Evolutionary conservation across 2,797 vertebrate species (phyloP).

Genomic region (Danio kyathit): DNA sequence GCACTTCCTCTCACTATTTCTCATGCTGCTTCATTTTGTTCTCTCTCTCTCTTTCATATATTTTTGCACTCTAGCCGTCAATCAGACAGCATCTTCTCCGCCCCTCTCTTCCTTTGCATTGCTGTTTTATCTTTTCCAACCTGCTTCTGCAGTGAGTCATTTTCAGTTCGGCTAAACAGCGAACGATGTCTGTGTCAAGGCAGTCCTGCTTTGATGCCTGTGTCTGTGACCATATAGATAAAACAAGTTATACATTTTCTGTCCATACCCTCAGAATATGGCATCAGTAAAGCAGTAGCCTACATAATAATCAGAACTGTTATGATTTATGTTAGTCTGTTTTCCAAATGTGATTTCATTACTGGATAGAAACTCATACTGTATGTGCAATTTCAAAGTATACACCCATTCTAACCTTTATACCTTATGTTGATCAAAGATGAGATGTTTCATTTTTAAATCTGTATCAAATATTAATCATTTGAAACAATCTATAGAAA

Average conservation of each 20-base stretch:
- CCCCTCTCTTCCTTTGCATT: slow-evolving; percentile 21
- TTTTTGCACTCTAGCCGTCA: slow-evolving; percentile 37
- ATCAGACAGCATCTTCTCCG: slow-evolving; percentile 35
- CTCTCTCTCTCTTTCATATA: slow-evolving; percentile 17
- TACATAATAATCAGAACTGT: background rate
- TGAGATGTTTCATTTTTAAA: too few relatives aligned
- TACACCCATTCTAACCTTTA: too few relatives aligned
- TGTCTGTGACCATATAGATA: slow-evolving; percentile 46
- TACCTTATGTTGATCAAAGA: too few relatives aligned
- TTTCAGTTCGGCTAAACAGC: slow-evolving; percentile 22
- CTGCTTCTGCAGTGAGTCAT: slow-evolving; percentile 40
- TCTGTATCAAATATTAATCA: too few relatives aligned
- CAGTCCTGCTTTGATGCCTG: slow-evolving; percentile 16
- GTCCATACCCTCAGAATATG: background rate
- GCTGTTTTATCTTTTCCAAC: slow-evolving; percentile 43
- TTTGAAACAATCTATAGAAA: too few relatives aligned
- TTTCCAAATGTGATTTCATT: slow-evolving; percentile 1
- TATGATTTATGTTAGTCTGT: slow-evolving; percentile 2
- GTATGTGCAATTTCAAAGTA: background rate
- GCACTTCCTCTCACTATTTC: slow-evolving; percentile 43
- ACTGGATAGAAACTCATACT: background rate
- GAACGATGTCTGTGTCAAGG: slow-evolving; percentile 15
- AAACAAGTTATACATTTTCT: slow-evolving; percentile 10
- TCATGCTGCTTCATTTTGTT: slow-evolving; percentile 16
- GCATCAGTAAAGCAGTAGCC: background rate